Conservation (phyloP, 2,113 vertebrate species). For the Scartelaos histophorus region DNA sequence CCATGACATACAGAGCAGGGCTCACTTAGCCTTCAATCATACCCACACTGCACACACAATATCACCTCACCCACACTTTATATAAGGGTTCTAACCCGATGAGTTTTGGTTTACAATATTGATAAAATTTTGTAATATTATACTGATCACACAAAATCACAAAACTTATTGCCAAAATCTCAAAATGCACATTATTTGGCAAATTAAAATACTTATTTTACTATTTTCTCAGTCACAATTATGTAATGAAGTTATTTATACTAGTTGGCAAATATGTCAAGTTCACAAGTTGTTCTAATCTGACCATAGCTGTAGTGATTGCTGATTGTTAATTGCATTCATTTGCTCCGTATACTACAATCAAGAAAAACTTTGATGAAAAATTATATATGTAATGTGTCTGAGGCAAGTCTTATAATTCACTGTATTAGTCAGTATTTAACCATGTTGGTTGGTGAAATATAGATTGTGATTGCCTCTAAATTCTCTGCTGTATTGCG, state of each 20-base stretch:
- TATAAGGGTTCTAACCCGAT: neutral
- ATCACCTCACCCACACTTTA: neutral
- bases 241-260: neutral
- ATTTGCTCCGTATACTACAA: neutral
- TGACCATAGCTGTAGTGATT: neutral
- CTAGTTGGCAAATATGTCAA: neutral
- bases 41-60: neutral
- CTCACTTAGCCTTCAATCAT: constrained; percentile 15
- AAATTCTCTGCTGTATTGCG: neutral
- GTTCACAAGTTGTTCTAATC: neutral
- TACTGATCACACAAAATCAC: no score
- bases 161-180: no score
- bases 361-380: neutral
- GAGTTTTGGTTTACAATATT: neutral
- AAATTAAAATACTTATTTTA: no score
- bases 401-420: neutral
- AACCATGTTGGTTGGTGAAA: neutral
- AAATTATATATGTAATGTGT: neutral
- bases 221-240: no score
- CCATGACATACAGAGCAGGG: neutral
- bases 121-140: neutral
- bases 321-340: neutral
- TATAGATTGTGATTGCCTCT: neutral
- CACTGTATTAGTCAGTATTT: neutral
- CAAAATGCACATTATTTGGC: no score